Evolutionary conservation across 2,113 vertebrate genomes (phyloP), one percentile per base, ranked within the genome.

Genomic region (Agapornis roseicollis): DNA sequence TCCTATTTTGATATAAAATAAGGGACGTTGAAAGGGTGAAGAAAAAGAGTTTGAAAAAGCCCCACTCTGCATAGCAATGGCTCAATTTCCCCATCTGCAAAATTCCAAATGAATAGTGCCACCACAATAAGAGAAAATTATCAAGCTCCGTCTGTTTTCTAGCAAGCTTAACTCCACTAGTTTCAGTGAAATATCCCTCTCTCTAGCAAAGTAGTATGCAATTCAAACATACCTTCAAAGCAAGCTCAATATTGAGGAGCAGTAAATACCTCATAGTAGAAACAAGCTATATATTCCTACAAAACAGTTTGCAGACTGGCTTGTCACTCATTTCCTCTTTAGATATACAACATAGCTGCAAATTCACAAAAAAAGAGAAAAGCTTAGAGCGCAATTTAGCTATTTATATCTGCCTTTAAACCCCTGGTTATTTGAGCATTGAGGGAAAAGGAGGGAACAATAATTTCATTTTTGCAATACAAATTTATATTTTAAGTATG

Each of bases 241-340:
- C 31, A 37, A 93, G 72, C 72, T 65, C 25, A 71, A 73, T 95
- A 92, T 4, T 88, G 83, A 90, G 42, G 33, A 94, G 41, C 72
- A 89, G 73, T 88, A 94, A 95, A 96, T 88, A 85, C 25, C 52
- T 95, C 37, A 37, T 85, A 95, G 94, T 65, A 88, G 85, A 93
- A 93, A 81, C 56, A 41, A 61, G 61, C 53, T 61, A 79, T 89
- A 89, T 90, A 90, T 93, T 92, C 52, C 65, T 63, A 24, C 52
- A 92, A 86, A 97, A 69, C 27, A 81, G 47, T 50, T 56, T 93
- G 41, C 69, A 87, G 83, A 56, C 72, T 55, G 41, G 13, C 17
- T 47, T 87, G 91, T 86, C 88, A 86, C 44, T 96, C 76, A 63
- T 81, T 94, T 89, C 42, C 29, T 68, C 35, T 61, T 83, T 63